phyloP scores from a whole-genome alignment of 2,113 vertebrate species.

The Brachirus orientalis region DNA sequence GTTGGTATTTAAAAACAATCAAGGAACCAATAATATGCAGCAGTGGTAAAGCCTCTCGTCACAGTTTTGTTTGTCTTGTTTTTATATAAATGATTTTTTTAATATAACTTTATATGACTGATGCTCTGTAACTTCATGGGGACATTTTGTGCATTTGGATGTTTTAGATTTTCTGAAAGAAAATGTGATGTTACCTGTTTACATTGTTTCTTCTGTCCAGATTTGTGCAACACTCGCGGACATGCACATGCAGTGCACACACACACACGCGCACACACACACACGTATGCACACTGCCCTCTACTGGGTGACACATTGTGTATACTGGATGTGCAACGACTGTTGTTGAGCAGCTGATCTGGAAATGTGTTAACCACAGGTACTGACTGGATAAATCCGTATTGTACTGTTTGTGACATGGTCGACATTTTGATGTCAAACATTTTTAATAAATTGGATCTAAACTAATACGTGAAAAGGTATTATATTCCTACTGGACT shows the following conservation, averaged over 20 bases:
- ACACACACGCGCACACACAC: conserved; percentile 19
- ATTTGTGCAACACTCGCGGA: conserved; percentile 5
- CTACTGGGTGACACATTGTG: conserved; percentile 56
- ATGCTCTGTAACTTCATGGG: conserved; percentile 27
- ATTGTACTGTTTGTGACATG: conserved; percentile 20
- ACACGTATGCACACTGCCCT: conserved; percentile 55
- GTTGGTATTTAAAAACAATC: conserved; percentile 2
- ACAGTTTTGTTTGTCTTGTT: conserved; percentile 16
- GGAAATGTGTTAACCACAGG: not conserved
- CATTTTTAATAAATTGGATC: conserved; percentile 54
- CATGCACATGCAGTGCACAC: no score
- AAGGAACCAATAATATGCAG: conserved; percentile 10
- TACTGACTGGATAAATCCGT: conserved; percentile 2
- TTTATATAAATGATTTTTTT: conserved; percentile 3
- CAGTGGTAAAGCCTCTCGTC: conserved; percentile 25
- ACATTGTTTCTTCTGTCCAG: conserved; percentile 10
- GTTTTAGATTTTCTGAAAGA: conserved; percentile 24
- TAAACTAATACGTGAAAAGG: conserved; percentile 13
- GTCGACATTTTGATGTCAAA: conserved; percentile 30
- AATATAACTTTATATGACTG: conserved; percentile 6
- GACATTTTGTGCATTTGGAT: conserved; percentile 42
- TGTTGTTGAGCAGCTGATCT: conserved; percentile 4
- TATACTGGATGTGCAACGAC: not conserved
- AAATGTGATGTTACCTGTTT: conserved; percentile 50
- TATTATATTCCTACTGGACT: no score